These are phyloP conservation scores for Metopolophium dirhodum DNA, from an alignment of 1,140 invertebrate genomes.

Conservation along the genomic window DNA sequence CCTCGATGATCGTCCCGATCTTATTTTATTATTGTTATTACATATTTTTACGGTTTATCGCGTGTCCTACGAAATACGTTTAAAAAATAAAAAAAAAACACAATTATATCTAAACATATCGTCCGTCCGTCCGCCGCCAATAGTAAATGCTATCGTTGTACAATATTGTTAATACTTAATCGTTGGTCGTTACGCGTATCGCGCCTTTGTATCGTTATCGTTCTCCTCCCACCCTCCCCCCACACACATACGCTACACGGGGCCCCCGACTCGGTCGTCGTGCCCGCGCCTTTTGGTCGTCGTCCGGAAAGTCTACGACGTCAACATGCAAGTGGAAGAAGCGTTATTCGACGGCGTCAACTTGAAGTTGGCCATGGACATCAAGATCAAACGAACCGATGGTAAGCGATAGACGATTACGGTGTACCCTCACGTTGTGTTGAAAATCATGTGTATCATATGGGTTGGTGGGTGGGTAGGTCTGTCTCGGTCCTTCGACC, in stretches of 20 bases:
- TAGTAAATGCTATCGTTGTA: not conserved
- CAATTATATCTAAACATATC: not conserved
- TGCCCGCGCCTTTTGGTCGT: not conserved
- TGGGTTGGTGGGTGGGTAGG: not conserved
- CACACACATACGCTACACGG: not conserved
- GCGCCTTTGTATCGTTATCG: constrained; percentile 12
- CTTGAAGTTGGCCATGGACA: constrained; percentile 52
- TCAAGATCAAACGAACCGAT: constrained; percentile 49
- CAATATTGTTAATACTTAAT: not conserved
- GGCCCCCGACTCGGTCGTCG: not conserved
- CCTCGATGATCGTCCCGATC: not conserved
- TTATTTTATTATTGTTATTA: not conserved
- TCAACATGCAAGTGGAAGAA: constrained; percentile 49
- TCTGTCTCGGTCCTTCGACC: not conserved
- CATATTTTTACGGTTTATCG: not conserved
- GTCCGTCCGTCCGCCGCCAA: not conserved
- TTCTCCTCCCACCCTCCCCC: not conserved
- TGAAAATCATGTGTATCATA: not conserved
- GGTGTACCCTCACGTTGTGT: not conserved
- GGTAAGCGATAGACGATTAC: constrained; percentile 20
- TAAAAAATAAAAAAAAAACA: not conserved
- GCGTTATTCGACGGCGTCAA: constrained; percentile 34
- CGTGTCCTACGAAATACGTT: not conserved
- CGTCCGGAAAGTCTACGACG: not conserved
- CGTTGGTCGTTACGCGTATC: not conserved